Percentiles rank a stretch among this genome's conserved stretches.
Evolutionary conservation across 2,113 vertebrate genomes (phyloP).

Genomic region (Mormyrus iriodes): DNA sequence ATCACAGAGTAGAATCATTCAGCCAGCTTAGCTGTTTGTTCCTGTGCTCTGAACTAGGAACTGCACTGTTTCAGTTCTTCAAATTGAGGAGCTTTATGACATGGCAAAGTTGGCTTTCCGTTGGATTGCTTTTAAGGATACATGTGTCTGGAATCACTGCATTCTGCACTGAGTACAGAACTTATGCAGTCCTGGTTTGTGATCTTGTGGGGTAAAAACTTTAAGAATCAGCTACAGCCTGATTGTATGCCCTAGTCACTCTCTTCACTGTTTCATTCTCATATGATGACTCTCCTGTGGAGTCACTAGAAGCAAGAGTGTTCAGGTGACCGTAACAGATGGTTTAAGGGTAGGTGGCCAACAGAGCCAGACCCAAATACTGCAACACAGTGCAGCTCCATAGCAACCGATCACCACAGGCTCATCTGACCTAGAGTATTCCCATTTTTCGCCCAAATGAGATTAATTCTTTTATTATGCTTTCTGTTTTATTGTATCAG

Average conservation of each 20-base stretch:
- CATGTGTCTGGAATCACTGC: neutral
- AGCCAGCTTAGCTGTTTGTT: neutral
- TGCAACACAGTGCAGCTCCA: neutral
- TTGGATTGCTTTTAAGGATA: neutral
- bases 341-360: neutral
- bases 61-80: neutral
- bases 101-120: neutral
- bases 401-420: neutral
- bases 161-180: neutral
- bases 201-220: neutral
- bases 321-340: slow-evolving; percentile 1
- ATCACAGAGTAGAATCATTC: neutral
- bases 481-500: neutral
- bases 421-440: neutral
- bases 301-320: neutral
- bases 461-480: neutral
- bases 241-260: no score
- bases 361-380: neutral
- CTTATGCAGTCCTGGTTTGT: neutral
- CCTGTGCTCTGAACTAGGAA: neutral
- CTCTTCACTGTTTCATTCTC: neutral
- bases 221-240: neutral
- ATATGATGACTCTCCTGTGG: neutral
- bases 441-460: neutral
- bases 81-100: neutral